phyloP scores from a whole-genome alignment of 1,140 invertebrate species.

The Psix sp. region DNA sequence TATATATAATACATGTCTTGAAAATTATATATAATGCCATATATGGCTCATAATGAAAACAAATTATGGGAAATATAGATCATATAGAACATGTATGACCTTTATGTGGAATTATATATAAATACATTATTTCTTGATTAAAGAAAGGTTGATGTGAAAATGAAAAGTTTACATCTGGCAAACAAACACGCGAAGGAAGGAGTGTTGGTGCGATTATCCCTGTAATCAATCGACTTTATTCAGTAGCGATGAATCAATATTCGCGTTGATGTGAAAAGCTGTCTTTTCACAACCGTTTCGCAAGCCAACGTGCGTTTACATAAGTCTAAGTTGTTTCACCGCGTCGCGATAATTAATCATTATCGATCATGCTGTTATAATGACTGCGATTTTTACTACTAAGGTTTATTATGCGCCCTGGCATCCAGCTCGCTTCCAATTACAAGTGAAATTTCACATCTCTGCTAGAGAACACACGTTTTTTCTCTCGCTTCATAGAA shows the following conservation, averaged over 20 bases:
- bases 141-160: constrained; percentile 10
- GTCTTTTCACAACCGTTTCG: constrained; percentile 36
- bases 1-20: too few species aligned
- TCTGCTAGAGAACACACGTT: too few species aligned
- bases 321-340: constrained; percentile 25
- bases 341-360: constrained; percentile 32
- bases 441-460: constrained; percentile 8
- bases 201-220: constrained; percentile 26
- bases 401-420: constrained; percentile 24
- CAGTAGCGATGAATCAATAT: constrained; percentile 47
- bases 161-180: constrained; percentile 14
- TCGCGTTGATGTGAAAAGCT: constrained; percentile 37
- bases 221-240: constrained; percentile 45
- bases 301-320: constrained; percentile 22
- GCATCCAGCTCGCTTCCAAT: constrained; percentile 18
- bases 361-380: constrained; percentile 27
- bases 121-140: too few species aligned
- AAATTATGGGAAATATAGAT: too few species aligned
- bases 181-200: constrained; percentile 9
- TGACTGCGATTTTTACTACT: constrained; percentile 20
- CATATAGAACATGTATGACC: too few species aligned
- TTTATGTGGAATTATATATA: too few species aligned
- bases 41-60: too few species aligned
- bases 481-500: constrained; percentile 1
- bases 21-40: too few species aligned